Conservation (phyloP, 1,140 invertebrate species). For the Pseudomyrmex dendroicus region DNA sequence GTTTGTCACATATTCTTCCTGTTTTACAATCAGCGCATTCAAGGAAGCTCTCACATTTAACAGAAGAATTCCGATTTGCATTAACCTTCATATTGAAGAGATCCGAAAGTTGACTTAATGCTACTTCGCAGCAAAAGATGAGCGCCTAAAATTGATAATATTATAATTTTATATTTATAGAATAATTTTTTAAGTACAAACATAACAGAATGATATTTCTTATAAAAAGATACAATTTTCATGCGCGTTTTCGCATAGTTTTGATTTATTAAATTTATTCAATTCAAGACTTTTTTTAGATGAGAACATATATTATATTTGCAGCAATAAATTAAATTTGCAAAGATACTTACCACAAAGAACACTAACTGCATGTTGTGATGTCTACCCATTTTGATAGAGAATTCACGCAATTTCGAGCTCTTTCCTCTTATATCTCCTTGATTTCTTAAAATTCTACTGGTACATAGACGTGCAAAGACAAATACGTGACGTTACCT, state of each 20-base stretch:
- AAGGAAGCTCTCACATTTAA: background rate
- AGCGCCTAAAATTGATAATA: background rate
- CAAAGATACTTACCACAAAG: conserved; percentile 13
- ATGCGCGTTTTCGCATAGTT: too few relatives aligned
- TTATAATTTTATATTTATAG: background rate
- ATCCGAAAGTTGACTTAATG: background rate
- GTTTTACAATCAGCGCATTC: background rate
- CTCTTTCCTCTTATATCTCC: conserved; percentile 29
- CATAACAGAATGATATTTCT: too few relatives aligned
- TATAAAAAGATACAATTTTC: too few relatives aligned
- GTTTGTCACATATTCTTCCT: background rate
- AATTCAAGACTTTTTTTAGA: background rate
- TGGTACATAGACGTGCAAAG: background rate
- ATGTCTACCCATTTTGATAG: background rate
- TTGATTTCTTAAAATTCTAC: conserved; percentile 5
- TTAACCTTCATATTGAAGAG: background rate
- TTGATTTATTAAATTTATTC: background rate
- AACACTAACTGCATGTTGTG: background rate
- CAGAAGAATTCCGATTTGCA: background rate
- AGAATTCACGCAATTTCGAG: background rate
- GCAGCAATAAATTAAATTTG: background rate
- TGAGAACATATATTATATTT: background rate
- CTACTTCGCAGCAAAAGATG: background rate
- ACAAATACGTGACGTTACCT: background rate
- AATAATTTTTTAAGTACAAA: too few relatives aligned